These are phyloP conservation scores for Chironomus riparius DNA, from an alignment of 2,888 invertebrate genomes.

Conservation along the genomic window DNA sequence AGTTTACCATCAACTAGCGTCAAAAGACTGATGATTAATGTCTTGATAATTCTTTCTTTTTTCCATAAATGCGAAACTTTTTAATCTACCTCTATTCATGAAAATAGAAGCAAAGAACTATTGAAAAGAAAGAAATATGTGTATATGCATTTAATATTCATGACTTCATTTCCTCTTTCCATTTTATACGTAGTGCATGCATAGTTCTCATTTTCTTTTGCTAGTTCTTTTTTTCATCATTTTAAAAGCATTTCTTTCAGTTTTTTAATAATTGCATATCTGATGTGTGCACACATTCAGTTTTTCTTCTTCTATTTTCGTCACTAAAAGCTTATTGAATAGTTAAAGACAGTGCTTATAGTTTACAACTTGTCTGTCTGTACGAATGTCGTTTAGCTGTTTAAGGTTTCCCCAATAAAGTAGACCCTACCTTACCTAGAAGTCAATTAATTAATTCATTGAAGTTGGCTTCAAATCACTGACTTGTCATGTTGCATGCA, in stretches of 20 bases:
- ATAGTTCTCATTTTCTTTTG: neutral
- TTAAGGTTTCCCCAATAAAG: no score
- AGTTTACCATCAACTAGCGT: neutral
- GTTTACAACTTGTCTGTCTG: no score
- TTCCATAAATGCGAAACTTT: neutral
- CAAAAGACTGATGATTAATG: conserved; percentile 7
- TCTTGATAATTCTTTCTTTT: neutral
- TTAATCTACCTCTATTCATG: neutral
- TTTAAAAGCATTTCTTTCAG: neutral
- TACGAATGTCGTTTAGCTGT: no score
- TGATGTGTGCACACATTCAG: neutral
- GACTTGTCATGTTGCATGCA: no score
- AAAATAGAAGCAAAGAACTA: neutral
- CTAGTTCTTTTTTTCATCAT: neutral
- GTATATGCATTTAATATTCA: conserved; percentile 3
- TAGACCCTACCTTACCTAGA: no score
- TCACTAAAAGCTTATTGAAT: no score
- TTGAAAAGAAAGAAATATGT: neutral
- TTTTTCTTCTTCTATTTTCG: neutral
- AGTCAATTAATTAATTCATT: no score
- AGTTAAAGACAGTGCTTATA: no score
- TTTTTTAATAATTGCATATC: neutral
- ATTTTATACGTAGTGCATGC: neutral
- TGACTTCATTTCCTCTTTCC: neutral
- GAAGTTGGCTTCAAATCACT: no score